These are phyloP conservation scores for Saccostrea cuccullata DNA, from an alignment of 1,140 invertebrate species.

Conservation along the genomic window DNA sequence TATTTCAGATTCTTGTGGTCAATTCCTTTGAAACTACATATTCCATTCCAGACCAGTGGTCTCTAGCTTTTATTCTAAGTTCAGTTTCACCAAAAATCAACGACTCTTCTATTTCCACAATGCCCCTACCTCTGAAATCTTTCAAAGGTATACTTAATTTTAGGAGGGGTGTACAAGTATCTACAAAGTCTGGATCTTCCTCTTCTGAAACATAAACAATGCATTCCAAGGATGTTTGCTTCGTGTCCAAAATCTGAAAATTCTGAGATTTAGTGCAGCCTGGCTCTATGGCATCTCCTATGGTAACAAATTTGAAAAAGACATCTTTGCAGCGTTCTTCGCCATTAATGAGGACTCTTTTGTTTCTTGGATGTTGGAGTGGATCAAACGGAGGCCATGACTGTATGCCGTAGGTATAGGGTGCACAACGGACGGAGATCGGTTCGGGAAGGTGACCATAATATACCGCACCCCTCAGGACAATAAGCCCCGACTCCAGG, in stretches of 20 bases:
- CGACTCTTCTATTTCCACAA: slow-evolving; percentile 46
- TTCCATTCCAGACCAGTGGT: slow-evolving; percentile 10
- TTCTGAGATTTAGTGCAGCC: slow-evolving; percentile 29
- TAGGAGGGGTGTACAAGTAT: slow-evolving; percentile 35
- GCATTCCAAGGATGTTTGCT: slow-evolving; percentile 38
- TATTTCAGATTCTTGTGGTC: background rate
- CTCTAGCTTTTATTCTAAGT: slow-evolving; percentile 25
- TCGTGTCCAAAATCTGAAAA: slow-evolving; percentile 43
- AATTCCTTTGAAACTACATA: slow-evolving; percentile 30
- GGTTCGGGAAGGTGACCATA: slow-evolving; percentile 41
- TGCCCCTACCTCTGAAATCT: background rate
- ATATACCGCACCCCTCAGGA: slow-evolving; percentile 44
- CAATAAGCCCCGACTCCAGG: slow-evolving; percentile 34
- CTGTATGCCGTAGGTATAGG: slow-evolving; percentile 48
- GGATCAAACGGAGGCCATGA: slow-evolving; percentile 43
- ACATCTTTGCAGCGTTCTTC: slow-evolving; percentile 46
- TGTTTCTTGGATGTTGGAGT: background rate
- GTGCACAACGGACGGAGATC: slow-evolving; percentile 1
- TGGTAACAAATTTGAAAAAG: slow-evolving; percentile 46
- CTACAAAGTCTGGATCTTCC: slow-evolving; percentile 37
- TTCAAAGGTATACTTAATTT: slow-evolving; percentile 31
- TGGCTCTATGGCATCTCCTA: slow-evolving; percentile 37
- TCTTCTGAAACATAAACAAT: slow-evolving; percentile 46
- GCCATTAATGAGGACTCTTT: slow-evolving; percentile 37
- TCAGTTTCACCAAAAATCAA: slow-evolving; percentile 52